These are phyloP conservation scores for Schizaphis graminum DNA, from an alignment of 2,888 invertebrate genomes.

Conservation along the genomic window DNA sequence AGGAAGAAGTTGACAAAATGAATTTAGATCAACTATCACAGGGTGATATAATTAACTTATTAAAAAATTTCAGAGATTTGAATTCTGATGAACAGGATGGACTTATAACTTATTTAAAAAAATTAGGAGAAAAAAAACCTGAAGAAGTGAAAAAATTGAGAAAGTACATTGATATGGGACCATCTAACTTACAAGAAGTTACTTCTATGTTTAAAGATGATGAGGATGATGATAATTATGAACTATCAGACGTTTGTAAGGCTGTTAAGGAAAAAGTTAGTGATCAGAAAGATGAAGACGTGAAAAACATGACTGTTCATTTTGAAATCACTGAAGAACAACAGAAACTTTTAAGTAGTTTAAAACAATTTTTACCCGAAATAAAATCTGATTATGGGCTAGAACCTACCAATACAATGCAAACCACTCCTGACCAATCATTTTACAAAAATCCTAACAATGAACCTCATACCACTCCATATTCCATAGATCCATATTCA, in stretches of 20 bases:
- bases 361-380: slow-evolving; percentile 51
- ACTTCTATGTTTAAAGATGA: slow-evolving; percentile 68
- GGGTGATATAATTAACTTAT: slow-evolving; percentile 82
- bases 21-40: slow-evolving; percentile 83
- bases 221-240: slow-evolving; percentile 84
- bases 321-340: slow-evolving; percentile 61
- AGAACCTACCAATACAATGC: slow-evolving; percentile 16
- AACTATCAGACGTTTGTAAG: slow-evolving; percentile 86
- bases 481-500: slow-evolving; percentile 55
- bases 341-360: slow-evolving; percentile 50
- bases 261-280: slow-evolving; percentile 82
- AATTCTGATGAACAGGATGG: slow-evolving; percentile 86
- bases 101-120: slow-evolving; percentile 84
- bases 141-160: slow-evolving; percentile 82
- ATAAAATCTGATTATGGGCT: slow-evolving; percentile 59
- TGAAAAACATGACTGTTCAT: slow-evolving; percentile 36
- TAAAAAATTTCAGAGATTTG: slow-evolving; percentile 86
- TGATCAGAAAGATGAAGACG: slow-evolving; percentile 71
- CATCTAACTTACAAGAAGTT: slow-evolving; percentile 67
- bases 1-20: slow-evolving; percentile 62
- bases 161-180: slow-evolving; percentile 80
- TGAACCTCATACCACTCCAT: slow-evolving; percentile 11
- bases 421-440: slow-evolving; percentile 1
- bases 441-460: slow-evolving; percentile 15
- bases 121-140: slow-evolving; percentile 83